Evolutionary conservation across 1,140 invertebrate genomes (phyloP).

Genomic region (Temnothorax curvispinosus): DNA sequence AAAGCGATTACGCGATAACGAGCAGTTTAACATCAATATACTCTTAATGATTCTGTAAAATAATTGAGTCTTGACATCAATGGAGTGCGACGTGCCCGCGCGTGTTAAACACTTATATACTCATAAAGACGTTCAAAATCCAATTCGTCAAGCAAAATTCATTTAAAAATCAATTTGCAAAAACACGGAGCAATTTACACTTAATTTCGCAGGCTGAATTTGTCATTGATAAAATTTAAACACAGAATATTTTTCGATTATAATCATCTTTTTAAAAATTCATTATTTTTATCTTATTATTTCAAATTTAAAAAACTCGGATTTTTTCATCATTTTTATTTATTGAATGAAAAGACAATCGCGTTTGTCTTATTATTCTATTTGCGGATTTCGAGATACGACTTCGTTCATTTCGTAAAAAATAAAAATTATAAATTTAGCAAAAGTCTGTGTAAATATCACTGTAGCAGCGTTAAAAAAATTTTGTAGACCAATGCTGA

Average conservation of each 20-base stretch:
- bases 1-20: constrained; percentile 71
- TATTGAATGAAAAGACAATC: neutral
- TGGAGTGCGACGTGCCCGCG: neutral
- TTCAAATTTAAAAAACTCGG: neutral
- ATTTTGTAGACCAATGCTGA: neutral
- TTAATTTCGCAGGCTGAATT: neutral
- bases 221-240: neutral
- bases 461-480: neutral
- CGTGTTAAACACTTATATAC: neutral
- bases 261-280: neutral
- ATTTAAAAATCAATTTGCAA: neutral
- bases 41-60: constrained; percentile 40
- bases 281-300: neutral
- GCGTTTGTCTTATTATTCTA: neutral
- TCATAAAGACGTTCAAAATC: constrained; percentile 3
- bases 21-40: constrained; percentile 64
- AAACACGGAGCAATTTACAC: neutral
- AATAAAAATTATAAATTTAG: neutral
- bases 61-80: constrained; percentile 18
- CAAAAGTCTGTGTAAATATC: neutral
- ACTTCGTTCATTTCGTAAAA: neutral
- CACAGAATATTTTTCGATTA: neutral
- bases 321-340: neutral
- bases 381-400: neutral
- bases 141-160: neutral